phyloP scores from a whole-genome alignment of 2,888 invertebrate genomes.

The Ectobius pallidus region DNA sequence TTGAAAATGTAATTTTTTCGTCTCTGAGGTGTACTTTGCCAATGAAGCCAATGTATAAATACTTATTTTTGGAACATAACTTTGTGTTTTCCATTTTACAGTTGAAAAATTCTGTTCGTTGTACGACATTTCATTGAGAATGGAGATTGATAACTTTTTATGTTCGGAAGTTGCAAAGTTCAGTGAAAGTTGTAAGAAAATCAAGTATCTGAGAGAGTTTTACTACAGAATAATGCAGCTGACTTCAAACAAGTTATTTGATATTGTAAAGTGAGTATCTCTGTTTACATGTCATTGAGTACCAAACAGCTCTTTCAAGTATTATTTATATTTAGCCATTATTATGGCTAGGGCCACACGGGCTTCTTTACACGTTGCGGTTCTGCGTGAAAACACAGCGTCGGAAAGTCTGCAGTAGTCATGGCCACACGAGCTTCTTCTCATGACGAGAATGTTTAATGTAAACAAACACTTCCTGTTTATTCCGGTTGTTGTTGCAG shows the following conservation, averaged over 20 bases:
- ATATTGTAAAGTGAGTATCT: constrained; percentile 56
- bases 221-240: constrained; percentile 66
- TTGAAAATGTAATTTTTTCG: no score
- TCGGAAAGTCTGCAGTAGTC: no score
- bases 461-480: no score
- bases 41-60: no score
- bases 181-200: constrained; percentile 62
- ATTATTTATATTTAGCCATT: neutral
- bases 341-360: neutral
- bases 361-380: no score
- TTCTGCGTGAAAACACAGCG: no score
- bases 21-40: no score
- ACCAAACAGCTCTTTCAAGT: neutral
- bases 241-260: constrained; percentile 71
- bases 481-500: neutral
- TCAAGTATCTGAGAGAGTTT: constrained; percentile 65
- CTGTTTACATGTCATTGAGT: neutral
- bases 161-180: constrained; percentile 55
- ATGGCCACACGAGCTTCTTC: no score
- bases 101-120: constrained; percentile 62
- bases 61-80: no score
- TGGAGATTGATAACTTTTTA: constrained; percentile 58
- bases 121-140: constrained; percentile 59
- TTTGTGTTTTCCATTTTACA: constrained; percentile 5
- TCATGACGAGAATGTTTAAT: no score